A percentile compares a stretch with the other conserved stretches of the same genome.
Conservation (phyloP, 2,113 vertebrate genomes). For the Aramus guarauna region DNA sequence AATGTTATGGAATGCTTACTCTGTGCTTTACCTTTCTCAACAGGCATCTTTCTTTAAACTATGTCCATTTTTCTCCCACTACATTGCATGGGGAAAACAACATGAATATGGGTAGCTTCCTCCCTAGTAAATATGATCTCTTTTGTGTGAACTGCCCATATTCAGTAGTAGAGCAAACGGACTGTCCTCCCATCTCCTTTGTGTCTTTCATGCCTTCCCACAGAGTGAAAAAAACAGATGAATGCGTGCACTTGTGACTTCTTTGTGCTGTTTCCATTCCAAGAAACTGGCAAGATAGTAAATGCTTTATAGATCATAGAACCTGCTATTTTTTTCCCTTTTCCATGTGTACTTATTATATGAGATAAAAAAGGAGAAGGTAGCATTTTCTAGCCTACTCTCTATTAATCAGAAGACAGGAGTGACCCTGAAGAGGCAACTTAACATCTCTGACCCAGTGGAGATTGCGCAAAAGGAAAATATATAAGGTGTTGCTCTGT, state of each 20-base stretch:
- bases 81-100: neutral
- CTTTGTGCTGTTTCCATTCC: neutral
- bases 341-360: neutral
- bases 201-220: neutral
- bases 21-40: neutral
- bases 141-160: neutral
- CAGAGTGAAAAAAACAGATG: neutral
- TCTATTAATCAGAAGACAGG: neutral
- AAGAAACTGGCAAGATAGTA: neutral
- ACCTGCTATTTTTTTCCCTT: neutral
- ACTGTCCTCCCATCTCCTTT: neutral
- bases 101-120: neutral
- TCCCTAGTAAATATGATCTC: neutral
- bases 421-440: neutral
- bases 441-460: neutral
- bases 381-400: neutral
- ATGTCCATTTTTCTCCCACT: neutral
- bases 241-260: neutral
- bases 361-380: neutral
- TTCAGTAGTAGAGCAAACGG: neutral
- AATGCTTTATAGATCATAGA: neutral
- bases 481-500: neutral
- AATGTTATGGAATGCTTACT: neutral
- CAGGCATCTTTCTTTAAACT: neutral
- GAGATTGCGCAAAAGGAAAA: neutral